Conservation (phyloP, 2,113 vertebrate species). For the Aphyosemion australe region DNA sequence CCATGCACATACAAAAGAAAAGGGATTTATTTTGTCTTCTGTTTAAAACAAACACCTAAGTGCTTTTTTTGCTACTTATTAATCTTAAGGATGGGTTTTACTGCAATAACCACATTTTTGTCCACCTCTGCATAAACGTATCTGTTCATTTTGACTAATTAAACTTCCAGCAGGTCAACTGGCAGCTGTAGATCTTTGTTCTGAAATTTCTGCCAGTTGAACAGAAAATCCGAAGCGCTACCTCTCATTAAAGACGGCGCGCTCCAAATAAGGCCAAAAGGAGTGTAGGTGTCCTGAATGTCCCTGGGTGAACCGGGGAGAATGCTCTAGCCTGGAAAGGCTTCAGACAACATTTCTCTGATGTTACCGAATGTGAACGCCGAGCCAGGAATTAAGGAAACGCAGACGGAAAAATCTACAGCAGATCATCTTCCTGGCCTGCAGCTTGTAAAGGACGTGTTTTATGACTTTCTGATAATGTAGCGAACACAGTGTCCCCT, state of each 20-base stretch:
- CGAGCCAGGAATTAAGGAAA: conserved; percentile 13
- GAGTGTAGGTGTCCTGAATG: conserved; percentile 32
- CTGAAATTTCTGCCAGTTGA: conserved; percentile 1
- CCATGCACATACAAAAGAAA: too few species aligned
- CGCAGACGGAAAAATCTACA: conserved; percentile 11
- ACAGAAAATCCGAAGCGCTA: neutral
- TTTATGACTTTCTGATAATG: too few species aligned
- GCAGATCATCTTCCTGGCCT: conserved; percentile 30
- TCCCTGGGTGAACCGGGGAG: conserved; percentile 29
- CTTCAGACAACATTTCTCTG: conserved; percentile 24
- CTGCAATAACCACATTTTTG: too few species aligned
- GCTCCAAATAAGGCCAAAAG: conserved; percentile 38
- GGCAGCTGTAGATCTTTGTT: neutral
- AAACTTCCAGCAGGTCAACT: conserved; percentile 1
- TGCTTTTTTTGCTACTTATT: too few species aligned
- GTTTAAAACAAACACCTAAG: too few species aligned
- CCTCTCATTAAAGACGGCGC: conserved; percentile 20
- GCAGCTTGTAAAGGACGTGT: neutral
- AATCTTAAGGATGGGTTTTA: too few species aligned
- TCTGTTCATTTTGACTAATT: neutral
- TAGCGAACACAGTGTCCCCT: too few species aligned
- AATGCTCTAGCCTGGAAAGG: conserved; percentile 18
- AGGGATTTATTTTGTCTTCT: too few species aligned
- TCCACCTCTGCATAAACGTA: neutral
- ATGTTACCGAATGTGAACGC: conserved; percentile 12